A percentile compares a stretch with the other conserved stretches of the same genome.
Evolutionary conservation across 2,888 invertebrate species (phyloP).

Genomic region (Coleophora flavipennella): DNA sequence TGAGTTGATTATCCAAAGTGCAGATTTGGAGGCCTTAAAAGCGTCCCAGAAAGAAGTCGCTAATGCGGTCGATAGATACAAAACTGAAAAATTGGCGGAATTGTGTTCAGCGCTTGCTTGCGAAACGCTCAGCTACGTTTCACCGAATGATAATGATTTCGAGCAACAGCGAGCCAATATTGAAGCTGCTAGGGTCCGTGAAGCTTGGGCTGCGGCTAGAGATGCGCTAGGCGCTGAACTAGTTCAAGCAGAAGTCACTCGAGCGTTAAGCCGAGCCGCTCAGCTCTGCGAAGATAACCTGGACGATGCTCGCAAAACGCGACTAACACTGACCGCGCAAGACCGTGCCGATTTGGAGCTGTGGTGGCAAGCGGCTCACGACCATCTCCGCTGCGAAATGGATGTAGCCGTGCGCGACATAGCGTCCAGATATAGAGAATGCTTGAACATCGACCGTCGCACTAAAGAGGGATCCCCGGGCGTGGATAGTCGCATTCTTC

Average conservation of each 20-base stretch:
- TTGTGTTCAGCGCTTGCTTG: constrained; percentile 79
- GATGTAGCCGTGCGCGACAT: constrained; percentile 79
- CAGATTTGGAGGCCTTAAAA: constrained; percentile 65
- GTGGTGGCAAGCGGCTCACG: constrained; percentile 83
- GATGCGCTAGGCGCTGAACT: constrained; percentile 82
- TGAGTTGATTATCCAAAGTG: constrained; percentile 53
- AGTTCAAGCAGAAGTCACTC: constrained; percentile 83
- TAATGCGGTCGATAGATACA: constrained; percentile 75
- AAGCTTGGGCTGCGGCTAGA: constrained; percentile 83
- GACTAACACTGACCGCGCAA: constrained; percentile 76
- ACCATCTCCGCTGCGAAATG: constrained; percentile 80
- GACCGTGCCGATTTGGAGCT: constrained; percentile 81
- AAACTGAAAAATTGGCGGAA: constrained; percentile 78
- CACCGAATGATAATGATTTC: constrained; percentile 56
- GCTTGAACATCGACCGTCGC: constrained; percentile 50
- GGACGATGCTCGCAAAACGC: constrained; percentile 65
- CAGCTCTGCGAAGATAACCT: constrained; percentile 77
- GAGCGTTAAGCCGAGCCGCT: constrained; percentile 80
- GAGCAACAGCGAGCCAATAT: constrained; percentile 48
- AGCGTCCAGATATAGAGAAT: constrained; percentile 77
- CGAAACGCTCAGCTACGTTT: constrained; percentile 76
- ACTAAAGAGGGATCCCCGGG: constrained; percentile 44
- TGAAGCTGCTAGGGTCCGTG: constrained; percentile 79
- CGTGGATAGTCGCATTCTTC: constrained; percentile 29
- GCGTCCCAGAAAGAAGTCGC: constrained; percentile 75